Evolutionary conservation across 2,113 vertebrate species (phyloP).

Genomic region (Passer montanus): DNA sequence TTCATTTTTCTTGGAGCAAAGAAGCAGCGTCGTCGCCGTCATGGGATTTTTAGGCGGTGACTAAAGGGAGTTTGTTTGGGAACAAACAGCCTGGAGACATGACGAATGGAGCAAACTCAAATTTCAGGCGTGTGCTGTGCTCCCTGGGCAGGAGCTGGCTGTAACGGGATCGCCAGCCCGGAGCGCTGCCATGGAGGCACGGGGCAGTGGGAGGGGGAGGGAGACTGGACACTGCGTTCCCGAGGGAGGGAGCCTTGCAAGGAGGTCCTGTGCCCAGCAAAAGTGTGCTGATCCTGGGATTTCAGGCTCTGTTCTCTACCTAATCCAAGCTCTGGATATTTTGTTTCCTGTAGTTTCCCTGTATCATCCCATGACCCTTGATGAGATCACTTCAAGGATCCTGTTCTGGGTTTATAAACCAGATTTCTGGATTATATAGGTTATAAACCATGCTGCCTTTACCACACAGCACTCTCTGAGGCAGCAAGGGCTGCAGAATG

Average conservation of each 20-base stretch:
- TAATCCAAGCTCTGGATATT: not conserved
- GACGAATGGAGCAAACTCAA: conserved; percentile 51
- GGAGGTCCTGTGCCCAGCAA: not conserved
- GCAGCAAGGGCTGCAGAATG: not conserved
- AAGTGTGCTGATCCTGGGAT: not conserved
- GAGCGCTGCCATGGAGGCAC: not conserved
- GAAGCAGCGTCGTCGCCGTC: not conserved
- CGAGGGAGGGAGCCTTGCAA: fast-evolving
- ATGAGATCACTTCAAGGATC: not conserved
- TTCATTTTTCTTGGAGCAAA: conserved; percentile 25
- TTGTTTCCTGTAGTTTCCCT: not conserved
- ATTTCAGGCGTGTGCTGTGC: conserved; percentile 33
- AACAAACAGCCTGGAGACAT: conserved; percentile 42
- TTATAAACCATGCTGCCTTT: not conserved
- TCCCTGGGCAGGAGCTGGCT: not conserved
- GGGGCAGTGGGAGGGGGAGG: not conserved
- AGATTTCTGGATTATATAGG: not conserved
- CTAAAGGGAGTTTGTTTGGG: conserved; percentile 49
- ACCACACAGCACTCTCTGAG: not conserved
- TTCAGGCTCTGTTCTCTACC: not conserved
- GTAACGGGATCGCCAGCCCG: not conserved
- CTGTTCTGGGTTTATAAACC: not conserved
- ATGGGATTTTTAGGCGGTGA: conserved; percentile 58
- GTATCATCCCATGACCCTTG: not conserved
- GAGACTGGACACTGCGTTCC: not conserved